phyloP scores from a whole-genome alignment of 2,888 invertebrate genomes.

The Lithophane leautieri region DNA sequence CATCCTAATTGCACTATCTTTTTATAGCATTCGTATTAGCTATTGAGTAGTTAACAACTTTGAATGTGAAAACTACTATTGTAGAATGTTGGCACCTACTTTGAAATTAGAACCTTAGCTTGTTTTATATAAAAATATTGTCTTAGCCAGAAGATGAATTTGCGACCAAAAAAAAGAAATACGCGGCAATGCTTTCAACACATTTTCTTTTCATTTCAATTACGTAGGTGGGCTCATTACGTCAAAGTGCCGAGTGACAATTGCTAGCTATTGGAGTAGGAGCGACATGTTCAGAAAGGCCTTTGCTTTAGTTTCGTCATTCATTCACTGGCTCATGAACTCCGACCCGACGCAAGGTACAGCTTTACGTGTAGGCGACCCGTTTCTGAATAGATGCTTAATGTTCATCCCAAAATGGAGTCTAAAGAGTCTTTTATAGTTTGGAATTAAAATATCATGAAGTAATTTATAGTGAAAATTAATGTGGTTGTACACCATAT shows the following conservation, averaged over 20 bases:
- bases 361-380: constrained; percentile 6
- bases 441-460: neutral
- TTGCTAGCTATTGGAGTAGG: constrained; percentile 14
- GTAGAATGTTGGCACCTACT: neutral
- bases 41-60: neutral
- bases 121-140: too few relatives aligned
- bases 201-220: constrained; percentile 5
- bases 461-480: neutral
- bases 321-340: constrained; percentile 15
- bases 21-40: neutral
- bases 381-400: neutral
- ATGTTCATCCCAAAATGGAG: constrained; percentile 1
- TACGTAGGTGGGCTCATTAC: constrained; percentile 18
- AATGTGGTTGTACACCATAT: neutral
- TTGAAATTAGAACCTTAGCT: too few relatives aligned
- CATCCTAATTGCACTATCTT: neutral
- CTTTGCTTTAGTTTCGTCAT: constrained; percentile 9
- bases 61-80: neutral
- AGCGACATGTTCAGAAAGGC: constrained; percentile 15
- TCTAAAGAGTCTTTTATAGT: constrained; percentile 3
- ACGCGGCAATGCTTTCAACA: neutral
- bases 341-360: neutral
- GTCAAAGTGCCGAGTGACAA: neutral
- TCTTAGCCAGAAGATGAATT: neutral
- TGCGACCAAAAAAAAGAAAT: neutral